A percentile compares a stretch with the other conserved stretches of the same genome.
These are phyloP conservation scores for Manduca sexta DNA, from an alignment of 1,140 invertebrate genomes.

Conservation along the genomic window DNA sequence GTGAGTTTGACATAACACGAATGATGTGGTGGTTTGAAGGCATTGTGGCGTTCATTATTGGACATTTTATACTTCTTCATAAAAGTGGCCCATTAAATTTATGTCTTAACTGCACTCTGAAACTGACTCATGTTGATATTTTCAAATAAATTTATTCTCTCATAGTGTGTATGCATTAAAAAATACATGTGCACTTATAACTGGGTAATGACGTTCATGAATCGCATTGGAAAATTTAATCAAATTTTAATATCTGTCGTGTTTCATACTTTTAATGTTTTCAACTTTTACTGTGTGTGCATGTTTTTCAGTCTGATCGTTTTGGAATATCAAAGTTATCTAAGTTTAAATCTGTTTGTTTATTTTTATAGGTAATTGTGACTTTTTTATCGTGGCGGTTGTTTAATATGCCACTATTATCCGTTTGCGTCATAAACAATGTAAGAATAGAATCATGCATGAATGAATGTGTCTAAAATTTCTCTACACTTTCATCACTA, in stretches of 20 bases:
- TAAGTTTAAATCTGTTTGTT: too few relatives aligned
- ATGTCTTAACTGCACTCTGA: slow-evolving; percentile 68
- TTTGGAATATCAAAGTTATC: too few relatives aligned
- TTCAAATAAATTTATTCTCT: not conserved
- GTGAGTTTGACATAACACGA: slow-evolving; percentile 77
- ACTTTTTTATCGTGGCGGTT: not conserved
- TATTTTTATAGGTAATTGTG: not conserved
- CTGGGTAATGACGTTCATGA: not conserved
- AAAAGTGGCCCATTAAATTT: slow-evolving; percentile 43
- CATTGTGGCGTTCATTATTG: slow-evolving; percentile 65
- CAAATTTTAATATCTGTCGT: not conserved
- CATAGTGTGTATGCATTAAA: not conserved
- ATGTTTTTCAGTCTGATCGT: slow-evolving; percentile 3
- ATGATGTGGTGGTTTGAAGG: slow-evolving; percentile 65
- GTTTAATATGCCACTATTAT: not conserved
- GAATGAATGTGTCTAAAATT: slow-evolving; percentile 2
- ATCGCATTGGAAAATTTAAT: not conserved
- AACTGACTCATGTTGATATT: slow-evolving; percentile 56
- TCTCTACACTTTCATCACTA: slow-evolving; percentile 4
- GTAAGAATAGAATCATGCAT: slow-evolving; percentile 4
- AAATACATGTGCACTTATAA: not conserved
- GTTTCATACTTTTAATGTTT: not conserved
- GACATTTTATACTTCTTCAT: slow-evolving; percentile 51
- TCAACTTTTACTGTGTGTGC: slow-evolving; percentile 2
- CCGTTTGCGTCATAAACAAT: slow-evolving; percentile 4